Evolutionary conservation across 1,140 invertebrate species (phyloP).

Genomic region (Himalopsyche phryganea): DNA sequence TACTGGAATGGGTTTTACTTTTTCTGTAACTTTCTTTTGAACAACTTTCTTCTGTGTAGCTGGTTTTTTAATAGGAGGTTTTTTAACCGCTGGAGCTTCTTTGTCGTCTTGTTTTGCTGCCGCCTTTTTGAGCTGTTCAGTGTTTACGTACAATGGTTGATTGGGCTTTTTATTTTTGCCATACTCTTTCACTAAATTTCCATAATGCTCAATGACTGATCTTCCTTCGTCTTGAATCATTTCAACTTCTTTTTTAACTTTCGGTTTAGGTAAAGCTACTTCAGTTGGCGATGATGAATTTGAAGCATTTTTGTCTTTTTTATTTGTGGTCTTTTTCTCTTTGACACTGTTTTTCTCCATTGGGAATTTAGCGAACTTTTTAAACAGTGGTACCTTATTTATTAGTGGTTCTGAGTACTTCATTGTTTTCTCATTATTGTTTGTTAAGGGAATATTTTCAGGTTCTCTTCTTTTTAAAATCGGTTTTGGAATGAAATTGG

Average conservation of each 20-base stretch:
- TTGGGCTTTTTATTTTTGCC: slow-evolving; percentile 54
- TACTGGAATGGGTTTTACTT: slow-evolving; percentile 29
- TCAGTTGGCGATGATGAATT: neutral
- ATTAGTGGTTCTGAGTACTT: slow-evolving; percentile 44
- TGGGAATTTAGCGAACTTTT: slow-evolving; percentile 50
- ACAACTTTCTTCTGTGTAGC: slow-evolving; percentile 8
- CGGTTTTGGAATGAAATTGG: slow-evolving; percentile 68
- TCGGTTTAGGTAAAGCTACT: slow-evolving; percentile 3
- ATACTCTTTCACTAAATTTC: slow-evolving; percentile 71
- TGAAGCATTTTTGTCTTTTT: slow-evolving; percentile 28
- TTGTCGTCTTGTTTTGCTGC: slow-evolving; percentile 45
- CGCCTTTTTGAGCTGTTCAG: slow-evolving; percentile 60
- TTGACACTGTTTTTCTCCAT: slow-evolving; percentile 45
- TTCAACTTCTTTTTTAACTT: slow-evolving; percentile 36
- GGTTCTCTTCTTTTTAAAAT: slow-evolving; percentile 61
- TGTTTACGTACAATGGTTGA: slow-evolving; percentile 57
- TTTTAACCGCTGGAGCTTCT: slow-evolving; percentile 1
- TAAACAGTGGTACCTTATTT: slow-evolving; percentile 46
- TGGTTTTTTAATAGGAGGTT: slow-evolving; percentile 23
- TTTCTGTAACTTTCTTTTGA: slow-evolving; percentile 32
- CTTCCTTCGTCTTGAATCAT: slow-evolving; percentile 58
- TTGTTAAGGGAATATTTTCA: slow-evolving; percentile 31
- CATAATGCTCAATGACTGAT: slow-evolving; percentile 74
- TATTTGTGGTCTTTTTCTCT: slow-evolving; percentile 42
- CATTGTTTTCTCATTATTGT: slow-evolving; percentile 42